phyloP scores from a whole-genome alignment of 2,888 invertebrate genomes.

The Himalopsyche japonica region DNA sequence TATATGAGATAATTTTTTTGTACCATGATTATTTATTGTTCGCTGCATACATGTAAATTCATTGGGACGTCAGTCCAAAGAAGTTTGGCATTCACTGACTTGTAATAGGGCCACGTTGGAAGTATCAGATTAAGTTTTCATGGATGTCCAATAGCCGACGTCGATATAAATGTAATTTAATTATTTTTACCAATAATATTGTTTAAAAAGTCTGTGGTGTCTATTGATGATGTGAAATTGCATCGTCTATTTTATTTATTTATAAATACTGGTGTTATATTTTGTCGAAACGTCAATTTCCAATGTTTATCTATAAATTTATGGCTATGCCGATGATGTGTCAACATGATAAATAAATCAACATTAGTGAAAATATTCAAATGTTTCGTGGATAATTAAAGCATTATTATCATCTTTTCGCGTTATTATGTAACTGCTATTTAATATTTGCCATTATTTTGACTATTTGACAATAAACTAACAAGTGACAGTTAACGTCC shows the following conservation, averaged over 20 bases:
- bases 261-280: background rate
- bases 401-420: background rate
- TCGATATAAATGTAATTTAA: background rate
- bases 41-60: no score
- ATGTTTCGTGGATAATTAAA: background rate
- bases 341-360: conserved; percentile 27
- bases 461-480: background rate
- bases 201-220: background rate
- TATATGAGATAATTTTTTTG: no score
- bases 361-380: background rate
- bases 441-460: background rate
- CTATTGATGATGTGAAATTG: background rate
- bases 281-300: background rate
- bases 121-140: background rate
- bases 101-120: conserved; percentile 21
- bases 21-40: no score
- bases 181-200: background rate
- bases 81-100: background rate
- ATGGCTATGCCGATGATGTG: conserved; percentile 30
- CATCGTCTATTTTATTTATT: background rate
- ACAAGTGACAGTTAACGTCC: background rate
- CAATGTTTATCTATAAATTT: background rate
- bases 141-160: background rate
- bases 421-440: background rate
- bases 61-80: background rate